Evolutionary conservation across 2,113 vertebrate species (phyloP), one percentile per base, ranked within the genome.

Genomic region (Gasterosteus nipponicus): DNA sequence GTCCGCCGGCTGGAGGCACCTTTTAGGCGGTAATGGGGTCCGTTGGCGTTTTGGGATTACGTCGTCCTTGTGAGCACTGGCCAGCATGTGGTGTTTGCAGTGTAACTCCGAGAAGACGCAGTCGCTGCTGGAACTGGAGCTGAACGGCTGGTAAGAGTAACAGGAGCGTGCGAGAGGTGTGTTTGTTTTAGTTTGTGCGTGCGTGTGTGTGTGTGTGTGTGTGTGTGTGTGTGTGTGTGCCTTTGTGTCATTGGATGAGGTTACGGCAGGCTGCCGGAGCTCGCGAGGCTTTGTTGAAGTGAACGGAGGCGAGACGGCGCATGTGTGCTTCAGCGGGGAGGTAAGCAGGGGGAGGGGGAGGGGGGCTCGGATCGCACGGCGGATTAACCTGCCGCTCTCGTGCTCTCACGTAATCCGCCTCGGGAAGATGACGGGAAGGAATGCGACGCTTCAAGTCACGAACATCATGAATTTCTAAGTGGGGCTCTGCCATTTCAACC

Each of bases 31-130:
- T 64, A 49, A 79, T 81, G 78, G 64, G 86, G 69, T 78, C 62
- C 63, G 59, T 77, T 90, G 46, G 84, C 89, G 90, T 81, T 84
- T 81, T 84, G 75, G 83, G 85, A 86, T 51, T 38, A 68, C 77
- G 1, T 53, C 3, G 49, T n/a, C n/a, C 19, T 74, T 75, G 69
- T 69, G 79, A 83, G 76, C 61, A 82, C 75, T 18, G 47, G 86
- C 69, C 88, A 91, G 92, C 93, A 97, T 98, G 96, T 99, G 97
- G 97, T 98, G 97, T 91, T 92, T 99, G 90, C 96, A 98, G 92
- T 98, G 97, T 92, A 95, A 96, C 84, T 96, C 96, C 11, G 96
- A 97, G 95, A 95, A 96, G 94, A 98, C 95, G 51, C 96, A 97
- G 93, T 97, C 97, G 59, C 87, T 99, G 90, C 93, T 98, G 93